Percentiles rank a stretch among this genome's conserved stretches.
These are phyloP conservation scores for Papilio elwesi DNA, from an alignment of 2,888 invertebrate genomes.

Conservation along the genomic window DNA sequence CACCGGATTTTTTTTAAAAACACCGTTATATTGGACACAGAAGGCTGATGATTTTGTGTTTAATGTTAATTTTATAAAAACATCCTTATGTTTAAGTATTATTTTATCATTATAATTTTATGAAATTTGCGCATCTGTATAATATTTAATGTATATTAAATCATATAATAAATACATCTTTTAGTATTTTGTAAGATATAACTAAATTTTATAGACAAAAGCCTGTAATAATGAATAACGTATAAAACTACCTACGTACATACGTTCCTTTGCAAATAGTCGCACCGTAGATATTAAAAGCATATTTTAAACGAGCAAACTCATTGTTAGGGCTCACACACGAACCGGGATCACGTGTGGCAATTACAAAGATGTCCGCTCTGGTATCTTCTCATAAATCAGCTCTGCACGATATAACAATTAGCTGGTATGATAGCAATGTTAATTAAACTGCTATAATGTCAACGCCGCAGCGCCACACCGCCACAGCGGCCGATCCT, in stretches of 20 bases:
- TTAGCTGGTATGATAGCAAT: constrained; percentile 84
- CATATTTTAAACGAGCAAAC: constrained; percentile 44
- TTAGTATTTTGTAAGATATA: neutral
- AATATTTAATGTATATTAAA: no score
- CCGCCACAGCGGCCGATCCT: constrained; percentile 53
- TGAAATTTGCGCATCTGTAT: no score
- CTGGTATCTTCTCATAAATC: constrained; percentile 80
- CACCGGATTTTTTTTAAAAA: neutral
- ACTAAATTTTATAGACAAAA: neutral
- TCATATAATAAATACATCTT: neutral
- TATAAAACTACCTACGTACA: no score
- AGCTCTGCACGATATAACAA: constrained; percentile 83
- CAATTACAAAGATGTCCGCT: constrained; percentile 82
- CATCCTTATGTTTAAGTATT: no score
- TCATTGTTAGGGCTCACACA: constrained; percentile 62
- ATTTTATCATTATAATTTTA: no score
- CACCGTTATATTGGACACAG: neutral
- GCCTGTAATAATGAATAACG: neutral
- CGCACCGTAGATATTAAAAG: constrained; percentile 9
- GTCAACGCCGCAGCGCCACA: constrained; percentile 49
- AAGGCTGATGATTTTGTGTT: neutral
- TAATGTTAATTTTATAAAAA: no score
- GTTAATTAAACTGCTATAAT: constrained; percentile 83
- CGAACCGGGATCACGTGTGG: constrained; percentile 63
- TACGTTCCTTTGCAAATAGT: constrained; percentile 17